Conservation (phyloP, 2,113 vertebrate species). For the Mobula hypostoma region DNA sequence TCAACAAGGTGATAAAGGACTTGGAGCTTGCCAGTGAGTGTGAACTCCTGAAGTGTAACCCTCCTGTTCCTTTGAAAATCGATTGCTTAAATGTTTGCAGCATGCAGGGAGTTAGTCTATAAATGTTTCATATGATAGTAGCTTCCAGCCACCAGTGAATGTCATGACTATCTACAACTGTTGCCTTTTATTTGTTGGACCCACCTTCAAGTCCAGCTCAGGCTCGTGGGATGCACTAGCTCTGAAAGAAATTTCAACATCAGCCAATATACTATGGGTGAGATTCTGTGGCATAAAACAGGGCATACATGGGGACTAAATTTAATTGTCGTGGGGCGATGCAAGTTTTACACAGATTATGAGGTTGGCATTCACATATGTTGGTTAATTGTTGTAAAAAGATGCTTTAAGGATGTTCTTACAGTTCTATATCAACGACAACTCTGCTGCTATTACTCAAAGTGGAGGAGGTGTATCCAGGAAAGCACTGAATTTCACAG, state of each 20-base stretch:
- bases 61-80: neutral
- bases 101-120: neutral
- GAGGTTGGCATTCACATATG: neutral
- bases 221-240: neutral
- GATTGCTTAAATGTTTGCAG: neutral
- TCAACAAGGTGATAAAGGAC: neutral
- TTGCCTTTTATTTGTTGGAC: neutral
- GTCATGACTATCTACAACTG: neutral
- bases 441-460: no score
- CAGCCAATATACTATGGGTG: neutral
- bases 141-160: neutral
- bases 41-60: neutral
- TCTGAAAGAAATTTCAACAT: neutral
- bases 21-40: neutral
- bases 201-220: neutral
- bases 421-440: no score
- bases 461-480: no score
- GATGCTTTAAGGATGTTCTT: no score
- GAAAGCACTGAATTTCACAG: no score
- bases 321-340: neutral
- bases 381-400: no score
- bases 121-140: neutral
- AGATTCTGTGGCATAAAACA: neutral
- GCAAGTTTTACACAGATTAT: neutral
- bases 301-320: neutral